A percentile compares a stretch with the other conserved stretches of the same genome.
These are phyloP conservation scores for Corythoichthys haematopterus DNA, from an alignment of 2,113 vertebrate genomes.

Conservation along the genomic window DNA sequence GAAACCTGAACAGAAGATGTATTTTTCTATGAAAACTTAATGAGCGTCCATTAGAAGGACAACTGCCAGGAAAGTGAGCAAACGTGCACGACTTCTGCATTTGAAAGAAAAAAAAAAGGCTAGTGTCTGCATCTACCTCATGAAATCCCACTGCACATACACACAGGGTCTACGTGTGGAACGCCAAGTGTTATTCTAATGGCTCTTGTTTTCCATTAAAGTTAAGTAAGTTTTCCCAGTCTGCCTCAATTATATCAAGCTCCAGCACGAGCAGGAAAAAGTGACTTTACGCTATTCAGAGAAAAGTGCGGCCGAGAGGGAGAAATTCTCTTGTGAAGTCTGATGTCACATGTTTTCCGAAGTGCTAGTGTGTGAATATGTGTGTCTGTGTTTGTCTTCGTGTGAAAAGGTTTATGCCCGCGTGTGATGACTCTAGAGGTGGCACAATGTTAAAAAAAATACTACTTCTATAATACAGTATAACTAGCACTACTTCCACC, in stretches of 20 bases:
- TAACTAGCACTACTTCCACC: background rate
- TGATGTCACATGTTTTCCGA: slow-evolving; percentile 72
- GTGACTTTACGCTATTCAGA: slow-evolving; percentile 62
- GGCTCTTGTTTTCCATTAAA: slow-evolving; percentile 62
- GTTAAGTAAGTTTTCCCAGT: slow-evolving; percentile 64
- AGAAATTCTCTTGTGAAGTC: slow-evolving; percentile 60
- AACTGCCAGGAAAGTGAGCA: slow-evolving; percentile 33
- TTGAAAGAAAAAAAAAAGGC: background rate
- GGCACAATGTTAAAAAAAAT: background rate
- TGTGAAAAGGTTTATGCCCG: background rate
- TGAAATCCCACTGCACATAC: slow-evolving; percentile 24
- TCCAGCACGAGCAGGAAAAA: slow-evolving; percentile 59
- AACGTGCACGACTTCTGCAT: slow-evolving; percentile 28
- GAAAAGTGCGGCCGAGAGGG: slow-evolving; percentile 52
- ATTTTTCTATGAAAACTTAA: slow-evolving; percentile 50
- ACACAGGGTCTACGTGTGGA: slow-evolving; percentile 2
- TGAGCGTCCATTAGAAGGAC: slow-evolving; percentile 17
- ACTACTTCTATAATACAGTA: background rate
- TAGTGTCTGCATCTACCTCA: slow-evolving; percentile 2
- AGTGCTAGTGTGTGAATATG: slow-evolving; percentile 27
- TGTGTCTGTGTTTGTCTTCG: slow-evolving; percentile 15
- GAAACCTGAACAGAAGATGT: background rate
- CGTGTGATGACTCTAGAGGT: background rate
- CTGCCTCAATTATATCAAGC: slow-evolving; percentile 63
- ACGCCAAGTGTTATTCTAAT: slow-evolving; percentile 55